phyloP scores from a whole-genome alignment of 2,113 vertebrate genomes.

The Apeltes quadracus region DNA sequence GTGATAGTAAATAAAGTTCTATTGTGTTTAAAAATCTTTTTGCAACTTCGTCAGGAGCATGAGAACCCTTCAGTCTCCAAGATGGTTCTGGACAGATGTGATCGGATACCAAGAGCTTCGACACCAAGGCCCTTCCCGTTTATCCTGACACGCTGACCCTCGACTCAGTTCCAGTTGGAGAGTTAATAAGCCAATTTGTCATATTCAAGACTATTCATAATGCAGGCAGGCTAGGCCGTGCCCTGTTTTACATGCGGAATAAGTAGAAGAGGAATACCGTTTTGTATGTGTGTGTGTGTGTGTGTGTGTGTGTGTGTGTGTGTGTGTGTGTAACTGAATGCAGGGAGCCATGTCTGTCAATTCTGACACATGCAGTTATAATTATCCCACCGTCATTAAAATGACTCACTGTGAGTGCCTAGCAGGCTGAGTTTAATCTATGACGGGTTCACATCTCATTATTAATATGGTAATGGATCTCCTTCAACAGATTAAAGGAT shows the following conservation, averaged over 20 bases:
- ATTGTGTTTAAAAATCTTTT: neutral
- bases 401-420: slow-evolving; percentile 72
- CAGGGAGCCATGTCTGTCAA: slow-evolving; percentile 67
- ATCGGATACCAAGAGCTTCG: neutral
- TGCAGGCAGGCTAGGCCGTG: slow-evolving; percentile 22
- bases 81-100: neutral
- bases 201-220: slow-evolving; percentile 49
- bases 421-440: slow-evolving; percentile 75
- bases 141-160: slow-evolving; percentile 21
- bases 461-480: slow-evolving; percentile 84
- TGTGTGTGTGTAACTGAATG: slow-evolving; percentile 37
- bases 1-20: slow-evolving; percentile 1
- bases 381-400: slow-evolving; percentile 75
- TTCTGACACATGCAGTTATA: slow-evolving; percentile 71
- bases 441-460: slow-evolving; percentile 79
- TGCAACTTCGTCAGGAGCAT: neutral
- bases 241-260: slow-evolving; percentile 37
- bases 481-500: slow-evolving; percentile 77
- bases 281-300: slow-evolving; percentile 2
- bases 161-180: slow-evolving; percentile 20
- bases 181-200: slow-evolving; percentile 46
- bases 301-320: neutral
- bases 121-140: neutral
- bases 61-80: neutral
- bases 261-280: slow-evolving; percentile 14